Percentiles rank a stretch among this genome's conserved stretches.
Conservation (phyloP, 2,113 vertebrate species). For the Regulus satrapa region DNA sequence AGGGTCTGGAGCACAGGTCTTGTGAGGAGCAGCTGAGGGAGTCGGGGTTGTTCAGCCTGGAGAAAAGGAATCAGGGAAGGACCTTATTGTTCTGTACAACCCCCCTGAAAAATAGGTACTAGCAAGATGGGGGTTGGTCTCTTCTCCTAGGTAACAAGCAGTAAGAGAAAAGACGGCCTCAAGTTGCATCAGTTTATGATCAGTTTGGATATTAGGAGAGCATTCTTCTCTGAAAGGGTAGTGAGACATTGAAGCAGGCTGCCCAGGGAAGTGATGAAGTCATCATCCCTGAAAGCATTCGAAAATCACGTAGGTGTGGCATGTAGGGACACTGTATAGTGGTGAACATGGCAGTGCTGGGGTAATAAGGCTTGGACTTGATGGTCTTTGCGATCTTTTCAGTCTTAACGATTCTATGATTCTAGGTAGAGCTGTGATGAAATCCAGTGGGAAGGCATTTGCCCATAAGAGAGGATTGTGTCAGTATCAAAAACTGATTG, state of each 20-base stretch:
- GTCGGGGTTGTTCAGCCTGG: background rate
- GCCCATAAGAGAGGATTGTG: background rate
- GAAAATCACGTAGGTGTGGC: background rate
- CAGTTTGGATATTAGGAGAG: background rate
- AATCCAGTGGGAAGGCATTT: background rate
- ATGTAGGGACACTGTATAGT: background rate
- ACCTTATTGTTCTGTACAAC: background rate
- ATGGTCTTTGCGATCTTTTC: background rate
- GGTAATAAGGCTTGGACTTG: background rate
- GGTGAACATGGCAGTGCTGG: background rate
- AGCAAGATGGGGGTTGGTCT: background rate
- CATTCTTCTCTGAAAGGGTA: background rate
- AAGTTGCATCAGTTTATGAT: background rate
- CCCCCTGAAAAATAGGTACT: background rate
- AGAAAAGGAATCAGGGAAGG: background rate
- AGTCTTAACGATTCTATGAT: background rate
- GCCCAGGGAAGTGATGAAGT: background rate
- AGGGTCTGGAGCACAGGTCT: background rate
- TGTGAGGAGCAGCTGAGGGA: background rate
- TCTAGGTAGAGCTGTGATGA: background rate
- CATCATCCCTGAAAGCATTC: background rate
- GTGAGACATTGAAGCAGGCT: background rate
- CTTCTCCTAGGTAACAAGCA: background rate
- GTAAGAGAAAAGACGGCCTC: background rate
- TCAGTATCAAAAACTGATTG: background rate